phyloP scores from a whole-genome alignment of 2,888 invertebrate genomes.

The Drosophila gaucha region DNA sequence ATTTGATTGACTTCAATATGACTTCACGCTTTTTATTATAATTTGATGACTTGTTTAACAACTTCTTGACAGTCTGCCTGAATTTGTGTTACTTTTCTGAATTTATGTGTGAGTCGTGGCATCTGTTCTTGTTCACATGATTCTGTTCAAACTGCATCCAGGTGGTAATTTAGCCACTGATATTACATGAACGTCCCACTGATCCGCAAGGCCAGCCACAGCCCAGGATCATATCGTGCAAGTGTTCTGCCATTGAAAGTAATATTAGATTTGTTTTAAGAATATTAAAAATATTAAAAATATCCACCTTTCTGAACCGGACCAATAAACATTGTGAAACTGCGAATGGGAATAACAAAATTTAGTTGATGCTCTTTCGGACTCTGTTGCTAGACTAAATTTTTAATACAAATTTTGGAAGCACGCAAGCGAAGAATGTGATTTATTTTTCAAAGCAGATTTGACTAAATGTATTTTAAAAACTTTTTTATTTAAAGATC shows the following conservation, averaged over 20 bases:
- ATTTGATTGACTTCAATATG: not conserved
- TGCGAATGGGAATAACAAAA: not conserved
- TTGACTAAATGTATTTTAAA: not conserved
- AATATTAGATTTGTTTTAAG: not conserved
- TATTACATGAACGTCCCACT: not conserved
- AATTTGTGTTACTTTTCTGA: not conserved
- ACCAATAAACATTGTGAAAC: constrained; percentile 10
- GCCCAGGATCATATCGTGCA: constrained; percentile 8
- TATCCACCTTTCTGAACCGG: not conserved
- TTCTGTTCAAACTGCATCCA: not conserved
- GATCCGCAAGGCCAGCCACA: constrained; percentile 28
- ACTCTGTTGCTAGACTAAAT: not conserved
- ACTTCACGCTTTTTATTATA: not conserved
- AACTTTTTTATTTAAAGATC: no score
- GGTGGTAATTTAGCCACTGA: not conserved
- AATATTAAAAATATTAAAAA: not conserved
- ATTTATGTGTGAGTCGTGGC: not conserved
- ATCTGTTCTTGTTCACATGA: not conserved
- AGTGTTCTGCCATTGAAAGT: not conserved
- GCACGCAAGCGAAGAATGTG: not conserved
- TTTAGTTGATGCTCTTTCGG: constrained; percentile 1
- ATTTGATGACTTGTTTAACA: not conserved
- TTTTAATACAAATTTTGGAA: no score
- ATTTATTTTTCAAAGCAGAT: not conserved
- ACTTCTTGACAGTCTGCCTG: not conserved